These are phyloP conservation scores for Zelleria hepariella DNA, from an alignment of 2,888 invertebrate genomes.

Conservation along the genomic window DNA sequence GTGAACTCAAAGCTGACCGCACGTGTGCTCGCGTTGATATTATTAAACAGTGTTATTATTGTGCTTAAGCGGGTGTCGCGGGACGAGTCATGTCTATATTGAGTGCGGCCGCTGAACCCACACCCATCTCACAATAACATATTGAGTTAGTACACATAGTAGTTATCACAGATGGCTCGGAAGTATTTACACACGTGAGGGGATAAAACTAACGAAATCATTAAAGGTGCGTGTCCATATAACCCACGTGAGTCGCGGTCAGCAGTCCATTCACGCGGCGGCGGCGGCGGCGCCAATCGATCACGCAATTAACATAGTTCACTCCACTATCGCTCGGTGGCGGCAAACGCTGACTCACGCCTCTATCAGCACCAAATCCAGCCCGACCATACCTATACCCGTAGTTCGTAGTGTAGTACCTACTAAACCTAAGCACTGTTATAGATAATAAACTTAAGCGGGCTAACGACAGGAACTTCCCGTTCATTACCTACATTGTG, in stretches of 20 bases:
- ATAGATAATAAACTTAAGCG: background rate
- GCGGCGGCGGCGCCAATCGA: constrained; percentile 19
- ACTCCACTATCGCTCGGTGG: constrained; percentile 10
- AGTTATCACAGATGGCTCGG: too few species aligned
- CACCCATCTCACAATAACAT: background rate
- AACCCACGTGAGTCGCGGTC: constrained; percentile 7
- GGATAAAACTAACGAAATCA: background rate
- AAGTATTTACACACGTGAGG: background rate
- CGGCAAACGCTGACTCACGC: background rate
- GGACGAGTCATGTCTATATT: background rate
- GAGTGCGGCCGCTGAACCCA: background rate
- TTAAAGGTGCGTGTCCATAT: background rate
- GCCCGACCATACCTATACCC: background rate
- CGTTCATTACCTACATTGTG: background rate
- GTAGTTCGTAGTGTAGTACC: background rate
- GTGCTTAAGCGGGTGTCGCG: background rate
- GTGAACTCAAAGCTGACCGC: background rate
- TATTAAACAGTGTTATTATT: background rate
- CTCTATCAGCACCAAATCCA: background rate
- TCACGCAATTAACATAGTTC: constrained; percentile 17
- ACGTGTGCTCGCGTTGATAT: background rate
- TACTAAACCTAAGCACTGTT: background rate
- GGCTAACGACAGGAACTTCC: background rate
- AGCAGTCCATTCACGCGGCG: constrained; percentile 21
- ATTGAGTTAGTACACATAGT: too few species aligned